A percentile compares a stretch with the other conserved stretches of the same genome.
phyloP scores from a whole-genome alignment of 2,888 invertebrate species.

The Folsomia manolachei region DNA sequence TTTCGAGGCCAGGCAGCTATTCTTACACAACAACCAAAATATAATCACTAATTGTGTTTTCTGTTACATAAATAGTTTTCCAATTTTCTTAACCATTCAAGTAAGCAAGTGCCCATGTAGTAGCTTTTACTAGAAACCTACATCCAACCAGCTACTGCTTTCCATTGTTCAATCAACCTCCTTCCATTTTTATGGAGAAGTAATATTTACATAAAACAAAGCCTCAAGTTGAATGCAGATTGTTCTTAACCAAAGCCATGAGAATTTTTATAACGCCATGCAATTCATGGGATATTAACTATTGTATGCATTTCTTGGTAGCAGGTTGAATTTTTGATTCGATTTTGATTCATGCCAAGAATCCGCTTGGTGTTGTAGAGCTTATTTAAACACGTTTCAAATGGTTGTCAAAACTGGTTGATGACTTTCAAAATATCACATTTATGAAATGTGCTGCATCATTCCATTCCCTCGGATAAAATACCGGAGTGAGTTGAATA shows the following conservation, averaged over 20 bases:
- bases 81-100: no score
- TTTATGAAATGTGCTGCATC: neutral
- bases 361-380: neutral
- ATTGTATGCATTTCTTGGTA: no score
- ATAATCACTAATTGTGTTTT: neutral
- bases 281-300: no score
- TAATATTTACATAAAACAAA: neutral
- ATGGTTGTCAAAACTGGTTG: neutral
- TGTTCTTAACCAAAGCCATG: neutral
- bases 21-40: neutral
- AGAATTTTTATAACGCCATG: no score
- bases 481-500: neutral
- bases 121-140: no score
- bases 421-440: no score
- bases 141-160: neutral
- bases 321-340: neutral
- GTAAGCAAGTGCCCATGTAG: neutral
- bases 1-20: no score
- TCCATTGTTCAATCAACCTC: neutral
- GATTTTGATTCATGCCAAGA: neutral
- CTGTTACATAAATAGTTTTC: no score
- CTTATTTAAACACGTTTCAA: neutral
- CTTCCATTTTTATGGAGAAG: neutral
- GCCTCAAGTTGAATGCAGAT: neutral
- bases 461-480: no score